Percentiles rank a stretch among this genome's conserved stretches.
These are phyloP conservation scores for Microplitis mediator DNA, from an alignment of 1,140 invertebrate species.

Conservation along the genomic window DNA sequence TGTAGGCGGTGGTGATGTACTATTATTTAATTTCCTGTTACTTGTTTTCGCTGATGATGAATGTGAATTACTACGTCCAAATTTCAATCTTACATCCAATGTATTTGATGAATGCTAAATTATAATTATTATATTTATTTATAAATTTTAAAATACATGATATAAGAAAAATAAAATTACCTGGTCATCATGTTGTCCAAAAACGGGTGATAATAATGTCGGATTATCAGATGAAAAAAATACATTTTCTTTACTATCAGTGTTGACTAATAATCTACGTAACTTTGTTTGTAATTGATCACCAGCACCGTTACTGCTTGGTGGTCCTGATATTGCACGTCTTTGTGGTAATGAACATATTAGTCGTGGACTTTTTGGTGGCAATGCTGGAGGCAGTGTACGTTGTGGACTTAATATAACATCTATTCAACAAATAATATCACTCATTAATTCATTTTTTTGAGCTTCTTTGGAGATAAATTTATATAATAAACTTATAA, in stretches of 20 bases:
- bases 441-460: no score
- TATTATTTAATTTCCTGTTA: slow-evolving; percentile 46
- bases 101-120: slow-evolving; percentile 43
- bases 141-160: not conserved
- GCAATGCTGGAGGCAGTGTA: slow-evolving; percentile 63
- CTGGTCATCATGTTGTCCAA: slow-evolving; percentile 50
- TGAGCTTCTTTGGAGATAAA: no score
- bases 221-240: slow-evolving; percentile 50
- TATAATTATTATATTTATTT: not conserved
- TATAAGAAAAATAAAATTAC: not conserved
- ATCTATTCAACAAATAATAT: slow-evolving; percentile 54
- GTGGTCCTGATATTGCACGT: slow-evolving; percentile 54
- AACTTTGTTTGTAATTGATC: slow-evolving; percentile 82
- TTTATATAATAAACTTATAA: no score
- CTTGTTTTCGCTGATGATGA: slow-evolving; percentile 64
- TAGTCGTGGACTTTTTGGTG: slow-evolving; percentile 64
- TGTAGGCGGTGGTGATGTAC: slow-evolving; percentile 41
- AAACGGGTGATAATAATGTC: slow-evolving; percentile 2
- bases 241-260: slow-evolving; percentile 72
- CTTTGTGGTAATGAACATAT: slow-evolving; percentile 55
- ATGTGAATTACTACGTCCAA: slow-evolving; percentile 71
- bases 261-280: slow-evolving; percentile 71
- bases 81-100: slow-evolving; percentile 55
- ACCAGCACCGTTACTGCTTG: slow-evolving; percentile 47
- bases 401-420: slow-evolving; percentile 65